phyloP scores from a whole-genome alignment of 2,113 vertebrate species.

The Recurvirostra avosetta region DNA sequence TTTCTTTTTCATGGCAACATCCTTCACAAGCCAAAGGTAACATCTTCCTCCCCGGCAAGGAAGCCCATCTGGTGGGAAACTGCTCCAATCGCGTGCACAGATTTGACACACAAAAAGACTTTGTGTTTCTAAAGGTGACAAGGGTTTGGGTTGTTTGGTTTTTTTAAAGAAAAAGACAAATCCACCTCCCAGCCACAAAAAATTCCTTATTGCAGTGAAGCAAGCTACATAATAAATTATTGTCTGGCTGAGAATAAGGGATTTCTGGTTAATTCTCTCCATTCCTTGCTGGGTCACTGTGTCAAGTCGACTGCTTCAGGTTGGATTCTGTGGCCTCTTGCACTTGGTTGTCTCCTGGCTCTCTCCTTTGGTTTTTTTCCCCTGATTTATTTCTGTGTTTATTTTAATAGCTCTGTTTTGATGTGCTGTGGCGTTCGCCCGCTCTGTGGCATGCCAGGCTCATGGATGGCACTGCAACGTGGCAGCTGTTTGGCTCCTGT shows the following conservation, averaged over 20 bases:
- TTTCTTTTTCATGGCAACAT: neutral
- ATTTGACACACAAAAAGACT: neutral
- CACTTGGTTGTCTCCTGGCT: neutral
- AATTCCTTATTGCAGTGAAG: neutral
- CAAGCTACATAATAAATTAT: neutral
- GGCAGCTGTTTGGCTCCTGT: neutral
- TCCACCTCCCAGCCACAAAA: neutral
- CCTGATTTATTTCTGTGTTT: neutral
- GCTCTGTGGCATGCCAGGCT: neutral
- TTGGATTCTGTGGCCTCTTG: neutral
- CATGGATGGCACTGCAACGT: rapidly evolving
- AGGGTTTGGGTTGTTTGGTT: neutral
- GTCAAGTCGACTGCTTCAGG: neutral
- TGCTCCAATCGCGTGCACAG: neutral
- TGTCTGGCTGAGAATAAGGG: neutral
- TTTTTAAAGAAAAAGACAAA: too few relatives aligned
- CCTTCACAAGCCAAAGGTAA: neutral
- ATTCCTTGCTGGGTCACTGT: neutral
- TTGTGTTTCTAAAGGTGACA: neutral
- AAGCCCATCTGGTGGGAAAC: neutral
- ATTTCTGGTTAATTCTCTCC: neutral
- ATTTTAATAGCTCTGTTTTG: neutral
- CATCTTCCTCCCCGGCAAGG: too few relatives aligned
- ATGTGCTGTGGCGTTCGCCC: rapidly evolving
- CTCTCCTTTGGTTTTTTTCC: neutral